These are phyloP conservation scores for Proisotoma minuta DNA, from an alignment of 2,888 invertebrate genomes.

Conservation along the genomic window DNA sequence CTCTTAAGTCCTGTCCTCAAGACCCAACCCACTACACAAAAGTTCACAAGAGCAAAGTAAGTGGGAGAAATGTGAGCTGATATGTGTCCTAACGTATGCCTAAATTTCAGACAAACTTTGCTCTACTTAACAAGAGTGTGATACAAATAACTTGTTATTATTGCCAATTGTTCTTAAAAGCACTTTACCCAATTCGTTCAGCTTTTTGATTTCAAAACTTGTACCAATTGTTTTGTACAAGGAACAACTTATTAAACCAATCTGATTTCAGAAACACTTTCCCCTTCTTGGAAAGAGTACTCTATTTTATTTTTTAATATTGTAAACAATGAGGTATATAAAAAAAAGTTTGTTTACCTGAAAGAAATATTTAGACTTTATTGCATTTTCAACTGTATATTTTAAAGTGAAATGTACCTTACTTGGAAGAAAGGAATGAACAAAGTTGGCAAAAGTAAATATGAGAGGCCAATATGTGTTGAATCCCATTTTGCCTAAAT, in stretches of 20 bases:
- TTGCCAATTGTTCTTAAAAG: constrained; percentile 1
- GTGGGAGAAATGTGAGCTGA: background rate
- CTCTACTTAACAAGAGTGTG: background rate
- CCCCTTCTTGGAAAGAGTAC: too few species aligned
- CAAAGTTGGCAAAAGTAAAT: too few species aligned
- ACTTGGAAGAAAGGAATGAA: background rate
- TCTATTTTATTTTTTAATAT: too few species aligned
- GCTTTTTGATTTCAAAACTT: background rate
- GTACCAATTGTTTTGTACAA: background rate
- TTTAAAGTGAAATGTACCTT: background rate
- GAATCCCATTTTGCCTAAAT: constrained; percentile 16
- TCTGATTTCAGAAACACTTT: too few species aligned
- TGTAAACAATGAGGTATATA: too few species aligned
- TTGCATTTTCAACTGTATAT: too few species aligned
- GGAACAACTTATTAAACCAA: background rate
- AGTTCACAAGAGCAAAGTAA: too few species aligned
- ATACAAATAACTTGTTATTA: background rate
- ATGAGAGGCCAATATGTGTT: constrained; percentile 11
- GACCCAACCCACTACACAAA: background rate
- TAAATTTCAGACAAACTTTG: background rate
- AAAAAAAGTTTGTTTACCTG: background rate
- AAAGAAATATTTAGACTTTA: background rate
- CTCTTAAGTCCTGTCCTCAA: background rate
- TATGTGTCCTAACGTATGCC: background rate
- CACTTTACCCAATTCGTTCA: constrained; percentile 6